phyloP scores from a whole-genome alignment of 2,113 vertebrate genomes.

The Argyrosomus japonicus region DNA sequence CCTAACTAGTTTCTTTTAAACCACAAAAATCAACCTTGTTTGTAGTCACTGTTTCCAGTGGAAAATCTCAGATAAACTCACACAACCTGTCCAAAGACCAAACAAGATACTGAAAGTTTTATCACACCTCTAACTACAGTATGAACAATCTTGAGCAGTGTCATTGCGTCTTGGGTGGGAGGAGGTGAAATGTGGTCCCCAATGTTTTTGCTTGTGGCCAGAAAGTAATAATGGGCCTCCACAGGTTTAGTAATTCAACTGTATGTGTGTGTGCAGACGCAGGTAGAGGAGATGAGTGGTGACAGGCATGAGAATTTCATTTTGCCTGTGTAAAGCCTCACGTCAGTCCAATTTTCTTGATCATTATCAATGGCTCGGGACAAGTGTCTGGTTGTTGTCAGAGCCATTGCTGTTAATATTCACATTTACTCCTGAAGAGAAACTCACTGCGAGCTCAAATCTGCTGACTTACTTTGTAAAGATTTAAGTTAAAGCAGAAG shows the following conservation, averaged over 20 bases:
- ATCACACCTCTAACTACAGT: too few relatives aligned
- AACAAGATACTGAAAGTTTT: not conserved
- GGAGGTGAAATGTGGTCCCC: too few relatives aligned
- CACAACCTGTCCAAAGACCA: not conserved
- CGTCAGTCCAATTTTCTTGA: conserved; percentile 54
- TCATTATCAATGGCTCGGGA: not conserved
- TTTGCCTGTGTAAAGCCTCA: conserved; percentile 20
- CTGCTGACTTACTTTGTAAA: not conserved
- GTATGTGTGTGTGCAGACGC: not conserved
- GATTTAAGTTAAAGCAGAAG: not conserved
- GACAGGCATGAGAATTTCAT: conserved; percentile 60
- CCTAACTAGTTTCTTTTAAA: not conserved
- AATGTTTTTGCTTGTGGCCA: too few relatives aligned
- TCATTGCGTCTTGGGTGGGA: too few relatives aligned
- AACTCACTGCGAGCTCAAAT: not conserved
- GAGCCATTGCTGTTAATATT: not conserved
- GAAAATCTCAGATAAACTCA: not conserved
- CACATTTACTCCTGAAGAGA: conserved; percentile 1
- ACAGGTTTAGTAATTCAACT: not conserved
- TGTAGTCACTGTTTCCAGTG: not conserved
- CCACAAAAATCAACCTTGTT: not conserved
- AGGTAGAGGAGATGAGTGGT: conserved; percentile 44
- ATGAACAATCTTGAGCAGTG: too few relatives aligned
- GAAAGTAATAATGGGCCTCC: not conserved
- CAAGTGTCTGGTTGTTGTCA: conserved; percentile 3